These are phyloP conservation scores for Calcarius ornatus DNA, from an alignment of 2,113 vertebrate genomes.

Conservation along the genomic window DNA sequence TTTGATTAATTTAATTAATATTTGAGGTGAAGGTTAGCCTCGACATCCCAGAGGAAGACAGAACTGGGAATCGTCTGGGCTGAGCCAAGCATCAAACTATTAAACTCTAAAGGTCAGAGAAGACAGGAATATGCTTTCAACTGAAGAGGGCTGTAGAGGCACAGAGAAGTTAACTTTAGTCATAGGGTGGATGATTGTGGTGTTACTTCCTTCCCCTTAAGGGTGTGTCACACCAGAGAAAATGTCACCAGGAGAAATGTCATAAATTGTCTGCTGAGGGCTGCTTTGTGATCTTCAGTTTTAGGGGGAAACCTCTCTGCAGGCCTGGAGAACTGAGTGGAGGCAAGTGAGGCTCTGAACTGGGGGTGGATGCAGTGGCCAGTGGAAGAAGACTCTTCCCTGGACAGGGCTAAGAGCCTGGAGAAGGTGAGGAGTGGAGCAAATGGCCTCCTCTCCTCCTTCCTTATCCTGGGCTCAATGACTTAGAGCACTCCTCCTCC, in stretches of 20 bases:
- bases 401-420: not conserved
- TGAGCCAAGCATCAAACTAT: not conserved
- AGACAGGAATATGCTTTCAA: not conserved
- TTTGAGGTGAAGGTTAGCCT: not conserved
- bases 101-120: not conserved
- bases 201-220: not conserved
- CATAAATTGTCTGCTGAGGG: not conserved
- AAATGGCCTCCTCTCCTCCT: not conserved
- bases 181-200: not conserved
- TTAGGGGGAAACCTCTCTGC: not conserved
- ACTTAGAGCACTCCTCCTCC: not conserved
- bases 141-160: not conserved
- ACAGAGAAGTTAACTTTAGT: not conserved
- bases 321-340: not conserved
- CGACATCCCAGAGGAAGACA: not conserved
- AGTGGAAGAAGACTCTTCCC: not conserved
- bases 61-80: not conserved
- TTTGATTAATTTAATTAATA: not conserved
- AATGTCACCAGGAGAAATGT: not conserved
- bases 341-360: not conserved
- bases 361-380: not conserved
- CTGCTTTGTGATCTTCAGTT: not conserved
- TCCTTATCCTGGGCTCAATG: not conserved
- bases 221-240: not conserved
- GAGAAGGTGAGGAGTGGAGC: not conserved